Conservation (phyloP, 2,888 invertebrate genomes). For the Zygogramma bicolorata region DNA sequence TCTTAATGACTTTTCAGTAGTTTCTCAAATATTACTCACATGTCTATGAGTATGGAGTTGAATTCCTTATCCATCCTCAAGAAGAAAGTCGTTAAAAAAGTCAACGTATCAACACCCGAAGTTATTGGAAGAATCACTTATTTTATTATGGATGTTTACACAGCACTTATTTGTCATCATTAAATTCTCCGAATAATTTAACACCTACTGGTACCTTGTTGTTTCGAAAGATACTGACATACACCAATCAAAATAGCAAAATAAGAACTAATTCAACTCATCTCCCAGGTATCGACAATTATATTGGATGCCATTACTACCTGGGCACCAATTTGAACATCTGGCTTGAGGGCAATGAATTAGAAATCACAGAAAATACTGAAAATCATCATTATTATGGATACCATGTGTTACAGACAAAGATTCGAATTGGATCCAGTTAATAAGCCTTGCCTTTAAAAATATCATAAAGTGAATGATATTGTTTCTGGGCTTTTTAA, state of each 20-base stretch:
- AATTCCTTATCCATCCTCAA: too few species aligned
- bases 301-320: neutral
- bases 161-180: neutral
- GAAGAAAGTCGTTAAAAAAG: too few species aligned
- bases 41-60: too few species aligned
- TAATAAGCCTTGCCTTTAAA: too few species aligned
- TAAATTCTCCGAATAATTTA: neutral
- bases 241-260: neutral
- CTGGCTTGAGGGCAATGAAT: neutral
- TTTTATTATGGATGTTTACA: neutral
- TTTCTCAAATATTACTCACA: too few species aligned
- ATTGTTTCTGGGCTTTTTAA: too few species aligned
- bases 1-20: too few species aligned
- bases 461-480: too few species aligned
- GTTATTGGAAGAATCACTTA: neutral
- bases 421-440: too few species aligned
- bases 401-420: too few species aligned
- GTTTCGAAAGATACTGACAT: neutral
- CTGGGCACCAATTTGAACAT: neutral
- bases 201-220: neutral
- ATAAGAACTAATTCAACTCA: neutral
- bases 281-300: neutral
- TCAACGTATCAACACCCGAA: neutral
- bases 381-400: too few species aligned
- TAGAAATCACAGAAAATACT: too few species aligned